phyloP scores from a whole-genome alignment of 2,113 vertebrate species.

The Paedocypris sp. region DNA sequence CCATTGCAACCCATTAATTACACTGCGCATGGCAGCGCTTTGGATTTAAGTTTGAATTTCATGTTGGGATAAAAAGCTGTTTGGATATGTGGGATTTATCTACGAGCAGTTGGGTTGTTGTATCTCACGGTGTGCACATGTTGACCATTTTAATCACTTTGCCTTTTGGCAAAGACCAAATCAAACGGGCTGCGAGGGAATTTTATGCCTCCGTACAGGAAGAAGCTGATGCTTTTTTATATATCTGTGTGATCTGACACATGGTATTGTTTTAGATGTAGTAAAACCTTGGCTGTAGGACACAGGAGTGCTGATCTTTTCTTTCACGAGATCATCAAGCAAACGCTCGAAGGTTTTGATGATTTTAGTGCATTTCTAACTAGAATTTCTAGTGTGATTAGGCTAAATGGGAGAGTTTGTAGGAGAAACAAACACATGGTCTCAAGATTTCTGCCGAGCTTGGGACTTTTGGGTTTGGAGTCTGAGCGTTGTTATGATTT shows the following conservation, averaged over 20 bases:
- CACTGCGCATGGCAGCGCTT: no score
- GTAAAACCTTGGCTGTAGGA: not conserved
- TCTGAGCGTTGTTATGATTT: slow-evolving; percentile 48
- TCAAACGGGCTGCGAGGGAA: not conserved
- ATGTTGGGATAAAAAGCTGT: no score
- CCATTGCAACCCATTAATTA: no score
- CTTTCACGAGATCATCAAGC: no score
- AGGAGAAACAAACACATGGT: no score
- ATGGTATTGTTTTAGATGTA: not conserved
- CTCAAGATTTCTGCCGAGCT: not conserved
- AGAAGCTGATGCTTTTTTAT: slow-evolving; percentile 6
- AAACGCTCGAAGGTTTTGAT: no score
- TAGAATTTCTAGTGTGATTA: no score
- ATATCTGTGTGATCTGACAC: slow-evolving; percentile 7
- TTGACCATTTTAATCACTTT: not conserved
- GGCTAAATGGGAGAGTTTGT: no score
- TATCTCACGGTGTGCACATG: not conserved
- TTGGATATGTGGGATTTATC: no score
- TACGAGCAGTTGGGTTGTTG: no score
- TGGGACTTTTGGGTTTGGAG: not conserved
- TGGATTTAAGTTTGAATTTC: no score
- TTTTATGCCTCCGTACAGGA: slow-evolving; percentile 8
- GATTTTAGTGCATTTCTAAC: no score
- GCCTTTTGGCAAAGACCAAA: not conserved
- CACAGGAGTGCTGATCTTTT: not conserved